Percentiles rank a stretch among this genome's conserved stretches.
Conservation (phyloP, 2,888 invertebrate species). For the Tetranychus truncatus region DNA sequence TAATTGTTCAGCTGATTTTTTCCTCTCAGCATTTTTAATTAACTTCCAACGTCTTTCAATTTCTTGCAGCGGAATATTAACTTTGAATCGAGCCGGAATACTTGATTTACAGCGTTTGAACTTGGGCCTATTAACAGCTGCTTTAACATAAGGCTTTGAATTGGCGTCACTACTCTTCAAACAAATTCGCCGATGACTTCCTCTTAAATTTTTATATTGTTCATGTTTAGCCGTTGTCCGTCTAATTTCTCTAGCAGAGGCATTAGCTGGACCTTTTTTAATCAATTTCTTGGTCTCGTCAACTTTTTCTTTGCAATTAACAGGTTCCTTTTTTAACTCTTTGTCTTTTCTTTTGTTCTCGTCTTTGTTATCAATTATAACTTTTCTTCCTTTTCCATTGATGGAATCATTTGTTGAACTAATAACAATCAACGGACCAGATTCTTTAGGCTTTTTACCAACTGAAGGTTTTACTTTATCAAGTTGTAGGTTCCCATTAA, state of each 20-base stretch:
- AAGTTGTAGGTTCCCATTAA: not conserved
- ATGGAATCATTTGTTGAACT: not conserved
- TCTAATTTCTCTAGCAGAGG: not conserved
- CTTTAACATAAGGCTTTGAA: constrained; percentile 1
- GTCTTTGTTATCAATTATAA: not conserved
- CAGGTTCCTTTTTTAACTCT: not conserved
- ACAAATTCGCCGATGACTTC: not conserved
- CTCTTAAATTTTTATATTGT: not conserved
- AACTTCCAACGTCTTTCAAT: constrained; percentile 13
- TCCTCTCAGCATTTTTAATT: constrained; percentile 10
- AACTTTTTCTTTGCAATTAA: not conserved
- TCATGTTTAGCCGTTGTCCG: constrained; percentile 9
- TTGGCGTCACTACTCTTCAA: not conserved
- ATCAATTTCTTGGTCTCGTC: not conserved
- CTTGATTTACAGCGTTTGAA: constrained; percentile 42
- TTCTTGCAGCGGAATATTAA: constrained; percentile 13
- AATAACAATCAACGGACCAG: not conserved
- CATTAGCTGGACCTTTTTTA: not conserved
- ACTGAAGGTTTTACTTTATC: not conserved
- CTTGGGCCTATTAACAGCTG: constrained; percentile 32
- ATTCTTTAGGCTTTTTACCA: not conserved
- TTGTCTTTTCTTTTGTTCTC: not conserved
- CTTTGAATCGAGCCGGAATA: constrained; percentile 16
- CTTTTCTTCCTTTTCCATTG: not conserved
- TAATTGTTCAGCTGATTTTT: constrained; percentile 6